Conservation (phyloP, 2,797 vertebrate genomes). For the Scarus forsteni region DNA sequence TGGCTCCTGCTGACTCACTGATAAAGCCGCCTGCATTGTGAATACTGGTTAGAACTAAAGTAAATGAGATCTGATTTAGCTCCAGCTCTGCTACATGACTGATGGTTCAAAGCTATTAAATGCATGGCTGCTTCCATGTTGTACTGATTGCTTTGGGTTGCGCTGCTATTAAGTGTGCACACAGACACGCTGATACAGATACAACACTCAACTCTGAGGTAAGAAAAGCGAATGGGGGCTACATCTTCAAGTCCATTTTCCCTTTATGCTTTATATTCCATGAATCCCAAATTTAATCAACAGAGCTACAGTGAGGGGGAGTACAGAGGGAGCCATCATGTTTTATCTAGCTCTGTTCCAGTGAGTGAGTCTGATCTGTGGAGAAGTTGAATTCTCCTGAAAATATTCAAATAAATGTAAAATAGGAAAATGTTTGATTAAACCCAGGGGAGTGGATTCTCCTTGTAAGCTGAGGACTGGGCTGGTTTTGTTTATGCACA, state of each 20-base stretch:
- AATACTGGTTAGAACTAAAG: background rate
- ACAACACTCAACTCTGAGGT: slow-evolving; percentile 1
- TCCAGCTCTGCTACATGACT: background rate
- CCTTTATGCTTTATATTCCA: slow-evolving; percentile 12
- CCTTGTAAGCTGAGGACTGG: background rate
- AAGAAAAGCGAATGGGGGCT: background rate
- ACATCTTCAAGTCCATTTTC: slow-evolving; percentile 6
- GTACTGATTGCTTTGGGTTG: background rate
- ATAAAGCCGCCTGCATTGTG: background rate
- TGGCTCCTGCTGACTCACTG: background rate
- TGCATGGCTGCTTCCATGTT: slow-evolving; percentile 12
- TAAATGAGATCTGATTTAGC: slow-evolving; percentile 27
- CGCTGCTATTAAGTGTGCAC: background rate
- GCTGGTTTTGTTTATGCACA: background rate
- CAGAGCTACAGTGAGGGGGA: background rate
- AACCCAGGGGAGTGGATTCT: slow-evolving; percentile 29
- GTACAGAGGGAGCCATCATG: background rate
- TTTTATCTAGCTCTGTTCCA: slow-evolving; percentile 23
- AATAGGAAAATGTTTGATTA: slow-evolving; percentile 39
- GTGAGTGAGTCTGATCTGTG: slow-evolving; percentile 20
- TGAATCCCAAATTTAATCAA: slow-evolving; percentile 19
- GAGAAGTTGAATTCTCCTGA: slow-evolving; percentile 19
- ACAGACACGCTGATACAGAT: slow-evolving; percentile 11
- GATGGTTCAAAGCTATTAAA: slow-evolving; percentile 41
- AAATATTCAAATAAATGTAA: slow-evolving; percentile 30